Base-by-base conservation (phyloP, 2,113 vertebrate species). In the Marcusenius ussheri region DNA sequence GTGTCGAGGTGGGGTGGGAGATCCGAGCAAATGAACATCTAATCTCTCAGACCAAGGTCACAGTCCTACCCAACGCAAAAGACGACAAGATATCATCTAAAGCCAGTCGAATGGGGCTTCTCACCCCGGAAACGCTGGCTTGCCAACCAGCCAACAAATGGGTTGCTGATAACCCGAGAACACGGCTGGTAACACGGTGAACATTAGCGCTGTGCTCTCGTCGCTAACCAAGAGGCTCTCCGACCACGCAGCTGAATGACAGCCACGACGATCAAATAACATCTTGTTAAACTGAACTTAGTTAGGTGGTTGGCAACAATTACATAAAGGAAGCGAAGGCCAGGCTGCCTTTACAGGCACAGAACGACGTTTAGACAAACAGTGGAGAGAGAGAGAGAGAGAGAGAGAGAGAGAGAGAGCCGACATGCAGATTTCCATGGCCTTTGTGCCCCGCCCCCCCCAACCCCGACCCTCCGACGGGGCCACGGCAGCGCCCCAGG, bases 351-450 rank as follows among this genome's bases (percentile, higher is more conserved):
- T 17, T 95, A 95, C 95, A 94, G 93, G 93, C 94, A 94, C 91
- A 92, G 90, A 45, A 88, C 89, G 83, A 90, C 90, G 91, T 87
- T 84, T 91, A 90, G n/a, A 35, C 11, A 56, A 17, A 21, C 11
- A 11, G n/a, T 2, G 35, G 45, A 11, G 45, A n/a, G 83, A 4
- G 83, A 13, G 24, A 27, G 83, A 13, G 83, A 46, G 47, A 51
- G 49, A 47, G 47, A 49, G 46, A 46, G 6, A 7, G 46, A 51
- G 47, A 53, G 84, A 35, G 85, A 27, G 49, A 50, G 3, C 31
- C n/a, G 94, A 91, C 93, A 83, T 91, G 94, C 91, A 93, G 93
- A 96, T 95, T 95, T 95, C 92, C 93, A 92, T 95, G 94, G 94
- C 94, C 95, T 95, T 93, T 96, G 62, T 31, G n/a, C 62, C 62